Base-by-base conservation (phyloP, 2,113 vertebrate species). In the Sorex fumeus region DNA sequence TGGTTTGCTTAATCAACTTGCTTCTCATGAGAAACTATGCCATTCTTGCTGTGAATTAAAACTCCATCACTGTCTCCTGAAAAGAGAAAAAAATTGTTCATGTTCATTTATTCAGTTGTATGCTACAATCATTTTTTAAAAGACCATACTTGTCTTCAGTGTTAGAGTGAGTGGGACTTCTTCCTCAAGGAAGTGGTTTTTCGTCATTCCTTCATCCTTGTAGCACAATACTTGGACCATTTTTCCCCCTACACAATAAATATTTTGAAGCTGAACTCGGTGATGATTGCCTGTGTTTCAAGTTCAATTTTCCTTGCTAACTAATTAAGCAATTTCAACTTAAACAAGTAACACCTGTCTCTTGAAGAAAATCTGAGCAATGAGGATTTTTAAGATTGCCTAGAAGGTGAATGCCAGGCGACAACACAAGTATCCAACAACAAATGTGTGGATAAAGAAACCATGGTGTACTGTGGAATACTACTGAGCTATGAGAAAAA, bases 41-140 rank as follows among this genome's bases (percentile, higher is more conserved):
- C 47, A 12, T 50, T 27, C 19, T 85, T 2, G 6, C 40, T 71
- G 47, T 7, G 21, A 66, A 60, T 60, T 34, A 50, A 76, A 60
- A 84, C 53, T 84, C 50, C 40, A 67, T 76, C 32, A 84, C 21
- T 40, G 40, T 76, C 15, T 71, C 47, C 47, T 50, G 47, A 40
- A 40, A 6, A 69, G 23, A 69, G 23, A 10, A 50, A 50, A 50
- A 50, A 12, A 7, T 50, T 50, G 9, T 50, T 50, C 27, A 84
- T 84, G 23, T 78, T 70, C 36, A 18, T 78, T 69, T 84, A 78
- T 60, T 79, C 47, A 70, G 78, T 34, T 90, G 10, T 71, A 62
- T 47, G 23, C 5, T 62, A 23, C 25, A 71, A 13, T 47, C 50
- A 60, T 30, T 30, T 71, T 70, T n/a, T 27, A 60, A 78, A 34